Conservation (phyloP, 1,140 invertebrate genomes). For the Onthophagus taurus region DNA sequence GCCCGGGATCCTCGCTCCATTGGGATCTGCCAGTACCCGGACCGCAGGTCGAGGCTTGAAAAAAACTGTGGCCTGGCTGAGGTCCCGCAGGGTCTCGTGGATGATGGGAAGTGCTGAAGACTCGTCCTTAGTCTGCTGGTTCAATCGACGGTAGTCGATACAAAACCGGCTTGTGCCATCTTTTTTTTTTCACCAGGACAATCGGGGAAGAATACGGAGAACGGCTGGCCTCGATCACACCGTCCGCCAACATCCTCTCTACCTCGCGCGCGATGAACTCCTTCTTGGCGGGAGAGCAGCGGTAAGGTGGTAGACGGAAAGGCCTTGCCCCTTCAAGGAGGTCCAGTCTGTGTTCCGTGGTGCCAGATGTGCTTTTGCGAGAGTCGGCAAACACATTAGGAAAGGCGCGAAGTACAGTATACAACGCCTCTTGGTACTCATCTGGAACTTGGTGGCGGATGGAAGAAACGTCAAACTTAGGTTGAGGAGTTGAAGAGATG, state of each 20-base stretch:
- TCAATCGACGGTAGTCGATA: slow-evolving; percentile 33
- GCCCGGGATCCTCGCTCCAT: slow-evolving; percentile 11
- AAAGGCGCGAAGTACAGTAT: no score
- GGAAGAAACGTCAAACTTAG: no score
- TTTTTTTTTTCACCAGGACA: slow-evolving; percentile 19
- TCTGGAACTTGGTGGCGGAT: no score
- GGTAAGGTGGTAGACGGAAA: no score
- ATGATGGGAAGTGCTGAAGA: slow-evolving; percentile 24
- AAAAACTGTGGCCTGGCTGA: slow-evolving; percentile 17
- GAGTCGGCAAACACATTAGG: no score
- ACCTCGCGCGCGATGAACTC: no score
- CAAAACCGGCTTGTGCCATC: slow-evolving; percentile 22
- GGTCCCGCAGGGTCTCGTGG: slow-evolving; percentile 11
- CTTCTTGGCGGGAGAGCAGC: no score
- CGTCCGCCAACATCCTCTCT: slow-evolving; percentile 13
- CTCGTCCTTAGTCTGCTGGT: slow-evolving; percentile 34
- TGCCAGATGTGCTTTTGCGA: no score
- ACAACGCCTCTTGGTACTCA: no score
- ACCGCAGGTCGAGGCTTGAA: slow-evolving; percentile 20
- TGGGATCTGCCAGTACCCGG: slow-evolving; percentile 27
- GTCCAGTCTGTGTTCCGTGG: no score
- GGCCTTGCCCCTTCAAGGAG: no score
- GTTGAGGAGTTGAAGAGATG: no score
- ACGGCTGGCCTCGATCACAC: slow-evolving; percentile 9
- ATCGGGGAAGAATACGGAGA: slow-evolving; percentile 13